A percentile compares a stretch with the other conserved stretches of the same genome.
Evolutionary conservation across 1,140 invertebrate genomes (phyloP).

Genomic region (Aricia agestis): DNA sequence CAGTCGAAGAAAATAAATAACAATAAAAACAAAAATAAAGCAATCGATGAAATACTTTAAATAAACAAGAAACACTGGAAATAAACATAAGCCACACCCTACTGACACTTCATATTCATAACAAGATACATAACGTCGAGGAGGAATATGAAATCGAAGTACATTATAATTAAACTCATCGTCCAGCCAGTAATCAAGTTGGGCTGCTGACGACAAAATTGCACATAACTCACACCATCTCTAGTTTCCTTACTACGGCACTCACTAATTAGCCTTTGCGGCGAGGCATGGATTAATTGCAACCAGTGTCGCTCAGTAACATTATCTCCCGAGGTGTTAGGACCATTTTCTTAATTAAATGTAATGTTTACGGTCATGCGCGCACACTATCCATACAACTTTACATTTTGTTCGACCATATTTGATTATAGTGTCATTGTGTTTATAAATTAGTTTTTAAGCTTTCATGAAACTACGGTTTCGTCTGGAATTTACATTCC

Average conservation of each 20-base stretch:
- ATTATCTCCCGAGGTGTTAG: constrained; percentile 49
- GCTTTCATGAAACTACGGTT: background rate
- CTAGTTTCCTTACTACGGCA: constrained; percentile 50
- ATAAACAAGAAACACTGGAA: background rate
- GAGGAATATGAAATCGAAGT: background rate
- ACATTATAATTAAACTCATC: constrained; percentile 30
- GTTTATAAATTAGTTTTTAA: background rate
- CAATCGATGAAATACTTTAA: background rate
- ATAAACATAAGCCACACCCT: background rate
- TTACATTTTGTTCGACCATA: background rate
- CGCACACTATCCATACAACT: constrained; percentile 15
- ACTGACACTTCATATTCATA: background rate
- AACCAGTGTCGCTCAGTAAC: constrained; percentile 47
- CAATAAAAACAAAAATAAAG: background rate
- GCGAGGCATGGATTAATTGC: constrained; percentile 66
- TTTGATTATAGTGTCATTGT: background rate
- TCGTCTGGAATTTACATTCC: background rate
- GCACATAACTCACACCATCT: constrained; percentile 58
- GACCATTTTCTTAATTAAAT: constrained; percentile 63
- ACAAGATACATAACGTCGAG: background rate
- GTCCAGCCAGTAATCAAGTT: constrained; percentile 34
- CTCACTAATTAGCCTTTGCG: constrained; percentile 59
- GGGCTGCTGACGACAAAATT: constrained; percentile 38
- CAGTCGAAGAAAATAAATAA: no score
- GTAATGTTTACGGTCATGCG: constrained; percentile 48